Conservation (phyloP, 1,140 invertebrate genomes). For the Hermetia illucens region DNA sequence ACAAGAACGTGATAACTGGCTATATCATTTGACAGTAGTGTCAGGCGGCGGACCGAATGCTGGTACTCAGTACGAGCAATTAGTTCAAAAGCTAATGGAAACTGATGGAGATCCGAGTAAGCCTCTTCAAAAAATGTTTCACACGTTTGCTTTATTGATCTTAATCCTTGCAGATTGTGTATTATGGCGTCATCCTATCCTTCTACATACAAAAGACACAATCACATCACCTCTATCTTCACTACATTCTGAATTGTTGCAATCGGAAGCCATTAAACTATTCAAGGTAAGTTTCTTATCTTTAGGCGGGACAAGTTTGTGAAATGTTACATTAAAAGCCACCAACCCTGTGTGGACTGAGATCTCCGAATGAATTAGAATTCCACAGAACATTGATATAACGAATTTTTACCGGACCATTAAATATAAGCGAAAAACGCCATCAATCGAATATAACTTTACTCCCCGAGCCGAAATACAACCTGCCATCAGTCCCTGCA, state of each 20-base stretch:
- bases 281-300: constrained; percentile 58
- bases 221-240: constrained; percentile 74
- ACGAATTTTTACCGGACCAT: too few relatives aligned
- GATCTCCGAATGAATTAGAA: too few relatives aligned
- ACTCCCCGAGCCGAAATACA: too few relatives aligned
- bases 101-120: constrained; percentile 84
- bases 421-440: too few relatives aligned
- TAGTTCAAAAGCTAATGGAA: constrained; percentile 90
- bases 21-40: constrained; percentile 88
- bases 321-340: too few relatives aligned
- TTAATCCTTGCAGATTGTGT: constrained; percentile 54
- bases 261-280: constrained; percentile 83
- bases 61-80: constrained; percentile 88
- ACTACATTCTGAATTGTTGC: constrained; percentile 66
- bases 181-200: constrained; percentile 81
- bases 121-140: constrained; percentile 13
- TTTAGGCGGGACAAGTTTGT: too few relatives aligned
- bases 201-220: constrained; percentile 83
- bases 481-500: too few relatives aligned
- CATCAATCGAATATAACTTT: too few relatives aligned
- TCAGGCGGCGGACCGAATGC: constrained; percentile 78
- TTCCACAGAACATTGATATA: too few relatives aligned
- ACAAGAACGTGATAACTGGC: constrained; percentile 82
- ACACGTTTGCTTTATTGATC: not conserved
- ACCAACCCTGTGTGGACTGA: too few relatives aligned